These are phyloP conservation scores for Phoenicopterus ruber DNA, from an alignment of 2,113 vertebrate genomes.

Conservation along the genomic window DNA sequence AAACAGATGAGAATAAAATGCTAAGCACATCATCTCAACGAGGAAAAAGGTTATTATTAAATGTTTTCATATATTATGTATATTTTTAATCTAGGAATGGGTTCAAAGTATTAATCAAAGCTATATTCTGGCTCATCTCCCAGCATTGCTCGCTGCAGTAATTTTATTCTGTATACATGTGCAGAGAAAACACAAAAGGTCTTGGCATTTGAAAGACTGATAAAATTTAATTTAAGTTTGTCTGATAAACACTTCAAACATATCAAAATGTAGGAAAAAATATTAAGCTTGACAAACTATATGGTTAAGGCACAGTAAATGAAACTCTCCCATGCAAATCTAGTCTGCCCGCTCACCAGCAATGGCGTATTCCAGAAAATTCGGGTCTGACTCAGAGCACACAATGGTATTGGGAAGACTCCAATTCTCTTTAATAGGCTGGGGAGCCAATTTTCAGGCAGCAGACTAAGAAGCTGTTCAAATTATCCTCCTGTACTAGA, in stretches of 20 bases:
- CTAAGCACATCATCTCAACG: neutral
- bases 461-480: neutral
- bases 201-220: slow-evolving; percentile 63
- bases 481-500: neutral
- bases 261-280: neutral
- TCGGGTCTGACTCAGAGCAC: neutral
- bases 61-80: slow-evolving; percentile 37
- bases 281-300: neutral
- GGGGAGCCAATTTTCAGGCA: neutral
- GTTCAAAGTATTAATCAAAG: slow-evolving; percentile 62
- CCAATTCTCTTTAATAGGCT: neutral
- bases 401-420: neutral
- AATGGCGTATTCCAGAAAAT: neutral
- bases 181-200: slow-evolving; percentile 42
- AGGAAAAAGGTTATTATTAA: slow-evolving; percentile 63
- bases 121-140: neutral
- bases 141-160: neutral
- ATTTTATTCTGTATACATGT: slow-evolving; percentile 28
- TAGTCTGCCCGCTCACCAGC: neutral
- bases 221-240: slow-evolving; percentile 64
- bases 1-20: slow-evolving; percentile 11
- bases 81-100: slow-evolving; percentile 28
- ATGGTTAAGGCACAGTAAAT: neutral
- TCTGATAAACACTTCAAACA: slow-evolving; percentile 48
- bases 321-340: neutral